Conservation (phyloP, 2,797 vertebrate genomes). For the Myripristis jacobus region DNA sequence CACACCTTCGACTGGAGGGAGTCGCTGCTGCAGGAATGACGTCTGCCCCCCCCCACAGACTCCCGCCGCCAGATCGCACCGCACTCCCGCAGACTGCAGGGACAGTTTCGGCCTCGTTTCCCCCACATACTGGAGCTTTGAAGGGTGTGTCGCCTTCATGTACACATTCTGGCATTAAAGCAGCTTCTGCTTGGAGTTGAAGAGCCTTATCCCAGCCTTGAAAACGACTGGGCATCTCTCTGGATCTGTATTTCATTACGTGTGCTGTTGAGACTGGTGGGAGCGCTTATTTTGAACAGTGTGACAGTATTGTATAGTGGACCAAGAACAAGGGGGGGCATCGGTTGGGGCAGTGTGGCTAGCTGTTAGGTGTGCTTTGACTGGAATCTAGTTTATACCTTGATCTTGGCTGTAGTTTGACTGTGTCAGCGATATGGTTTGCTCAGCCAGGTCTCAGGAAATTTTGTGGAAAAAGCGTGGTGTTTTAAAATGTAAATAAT, state of each 20-base stretch:
- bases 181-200: conserved; percentile 10
- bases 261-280: background rate
- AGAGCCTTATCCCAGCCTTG: background rate
- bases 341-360: background rate
- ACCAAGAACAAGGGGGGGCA: background rate
- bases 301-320: no score
- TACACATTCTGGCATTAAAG: background rate
- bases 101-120: conserved; percentile 1
- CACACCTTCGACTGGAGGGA: conserved; percentile 98
- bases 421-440: background rate
- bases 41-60: background rate
- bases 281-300: background rate
- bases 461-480: conserved; percentile 41
- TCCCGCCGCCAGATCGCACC: background rate
- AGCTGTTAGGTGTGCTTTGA: no score
- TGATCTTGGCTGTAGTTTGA: background rate
- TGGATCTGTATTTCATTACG: background rate
- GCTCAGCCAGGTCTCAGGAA: conserved; percentile 30
- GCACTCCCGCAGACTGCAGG: conserved; percentile 4
- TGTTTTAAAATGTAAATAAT: no score
- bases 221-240: background rate
- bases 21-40: conserved; percentile 90
- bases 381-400: background rate
- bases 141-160: background rate
- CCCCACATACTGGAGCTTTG: conserved; percentile 5